A percentile compares a stretch with the other conserved stretches of the same genome.
phyloP scores from a whole-genome alignment of 2,888 invertebrate genomes.

The Leucophenga maculata region DNA sequence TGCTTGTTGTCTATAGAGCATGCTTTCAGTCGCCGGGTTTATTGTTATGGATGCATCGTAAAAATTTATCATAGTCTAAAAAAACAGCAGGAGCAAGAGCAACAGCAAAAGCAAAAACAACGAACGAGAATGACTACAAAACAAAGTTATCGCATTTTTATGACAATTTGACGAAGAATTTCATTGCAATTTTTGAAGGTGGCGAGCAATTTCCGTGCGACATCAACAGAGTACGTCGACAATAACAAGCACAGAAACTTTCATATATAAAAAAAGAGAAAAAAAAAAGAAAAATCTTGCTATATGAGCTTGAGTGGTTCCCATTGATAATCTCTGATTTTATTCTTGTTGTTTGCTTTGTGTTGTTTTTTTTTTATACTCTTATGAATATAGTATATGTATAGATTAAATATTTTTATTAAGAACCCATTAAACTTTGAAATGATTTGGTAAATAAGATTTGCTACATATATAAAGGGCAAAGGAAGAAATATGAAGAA shows the following conservation, averaged over 20 bases:
- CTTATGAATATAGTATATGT: too few relatives aligned
- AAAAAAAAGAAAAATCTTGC: neutral
- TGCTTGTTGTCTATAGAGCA: conserved; percentile 24
- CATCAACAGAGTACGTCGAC: neutral
- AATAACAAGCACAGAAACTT: conserved; percentile 10
- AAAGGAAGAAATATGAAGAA: too few relatives aligned
- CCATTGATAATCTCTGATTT: too few relatives aligned
- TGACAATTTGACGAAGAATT: conserved; percentile 64
- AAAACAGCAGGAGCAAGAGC: conserved; percentile 35
- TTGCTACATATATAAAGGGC: too few relatives aligned
- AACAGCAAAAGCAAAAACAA: conserved; percentile 30
- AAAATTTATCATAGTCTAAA: conserved; percentile 61
- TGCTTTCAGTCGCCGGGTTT: conserved; percentile 44
- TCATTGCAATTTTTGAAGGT: conserved; percentile 62
- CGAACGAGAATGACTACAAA: conserved; percentile 42
- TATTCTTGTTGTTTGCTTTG: too few relatives aligned
- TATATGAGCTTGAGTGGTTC: too few relatives aligned
- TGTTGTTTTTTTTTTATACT: too few relatives aligned
- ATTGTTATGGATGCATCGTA: conserved; percentile 64
- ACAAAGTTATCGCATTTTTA: conserved; percentile 64
- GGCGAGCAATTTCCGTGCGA: conserved; percentile 44
- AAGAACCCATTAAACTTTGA: too few relatives aligned
- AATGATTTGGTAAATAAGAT: too few relatives aligned
- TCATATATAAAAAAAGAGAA: conserved; percentile 15
- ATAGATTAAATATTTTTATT: too few relatives aligned